Percentiles rank a stretch among this genome's conserved stretches.
Evolutionary conservation across 2,797 vertebrate genomes (phyloP).

Genomic region (Hemitrygon akajei): DNA sequence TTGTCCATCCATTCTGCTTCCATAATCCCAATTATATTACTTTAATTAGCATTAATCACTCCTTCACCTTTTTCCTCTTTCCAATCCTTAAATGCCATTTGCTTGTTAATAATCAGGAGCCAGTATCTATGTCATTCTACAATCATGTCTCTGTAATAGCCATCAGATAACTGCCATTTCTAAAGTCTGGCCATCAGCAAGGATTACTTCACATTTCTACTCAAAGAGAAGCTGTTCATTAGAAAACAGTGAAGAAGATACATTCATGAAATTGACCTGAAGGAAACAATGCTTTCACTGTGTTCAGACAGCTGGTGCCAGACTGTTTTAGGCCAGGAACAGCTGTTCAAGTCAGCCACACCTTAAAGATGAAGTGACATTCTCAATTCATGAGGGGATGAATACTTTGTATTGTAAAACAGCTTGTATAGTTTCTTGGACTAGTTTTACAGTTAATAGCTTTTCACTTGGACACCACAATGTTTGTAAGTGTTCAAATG

Average conservation of each 20-base stretch:
- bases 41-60: no score
- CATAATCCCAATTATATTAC: no score
- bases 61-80: no score
- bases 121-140: no score
- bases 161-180: background rate
- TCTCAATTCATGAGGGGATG: slow-evolving; percentile 18
- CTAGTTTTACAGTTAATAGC: slow-evolving; percentile 33
- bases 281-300: slow-evolving; percentile 11
- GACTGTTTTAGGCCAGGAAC: slow-evolving; percentile 19
- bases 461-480: slow-evolving; percentile 23
- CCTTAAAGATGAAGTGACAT: slow-evolving; percentile 32
- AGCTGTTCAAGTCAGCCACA: slow-evolving; percentile 33
- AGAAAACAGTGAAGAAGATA: background rate
- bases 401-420: slow-evolving; percentile 29
- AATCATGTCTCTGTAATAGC: no score
- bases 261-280: slow-evolving; percentile 29
- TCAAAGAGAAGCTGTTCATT: slow-evolving; percentile 33
- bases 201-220: slow-evolving; percentile 9
- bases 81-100: no score
- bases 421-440: background rate
- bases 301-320: slow-evolving; percentile 24
- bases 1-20: no score
- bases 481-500: slow-evolving; percentile 27
- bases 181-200: background rate
- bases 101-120: no score